phyloP scores from a whole-genome alignment of 1,140 invertebrate species.

The Anagrus nilaparvatae region DNA sequence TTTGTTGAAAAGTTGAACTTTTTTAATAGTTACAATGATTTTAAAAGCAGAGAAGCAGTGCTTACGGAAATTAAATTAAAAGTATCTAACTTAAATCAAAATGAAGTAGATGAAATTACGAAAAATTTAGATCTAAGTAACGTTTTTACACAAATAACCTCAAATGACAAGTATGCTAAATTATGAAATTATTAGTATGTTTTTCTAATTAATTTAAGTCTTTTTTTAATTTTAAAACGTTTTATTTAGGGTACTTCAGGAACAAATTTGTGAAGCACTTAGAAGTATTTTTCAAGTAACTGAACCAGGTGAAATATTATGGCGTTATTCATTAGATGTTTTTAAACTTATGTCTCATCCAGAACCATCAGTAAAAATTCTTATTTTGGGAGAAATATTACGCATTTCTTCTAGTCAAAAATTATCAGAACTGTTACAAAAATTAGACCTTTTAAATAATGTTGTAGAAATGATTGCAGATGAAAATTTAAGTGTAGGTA shows the following conservation, averaged over 20 bases:
- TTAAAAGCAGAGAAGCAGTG: slow-evolving; percentile 22
- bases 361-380: slow-evolving; percentile 26
- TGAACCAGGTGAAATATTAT: slow-evolving; percentile 32
- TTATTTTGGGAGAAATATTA: slow-evolving; percentile 34
- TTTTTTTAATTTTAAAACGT: not conserved
- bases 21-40: slow-evolving; percentile 20
- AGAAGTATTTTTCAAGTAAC: slow-evolving; percentile 30
- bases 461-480: slow-evolving; percentile 48
- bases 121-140: slow-evolving; percentile 23
- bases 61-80: slow-evolving; percentile 32
- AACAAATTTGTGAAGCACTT: slow-evolving; percentile 39
- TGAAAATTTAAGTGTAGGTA: slow-evolving; percentile 48
- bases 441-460: slow-evolving; percentile 44
- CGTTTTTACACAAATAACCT: slow-evolving; percentile 33
- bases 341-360: slow-evolving; percentile 34
- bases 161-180: slow-evolving; percentile 31
- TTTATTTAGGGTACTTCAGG: slow-evolving; percentile 34
- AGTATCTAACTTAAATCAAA: slow-evolving; percentile 18
- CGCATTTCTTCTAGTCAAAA: slow-evolving; percentile 30
- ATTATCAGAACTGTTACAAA: slow-evolving; percentile 38
- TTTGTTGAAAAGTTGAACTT: slow-evolving; percentile 22
- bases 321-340: slow-evolving; percentile 34
- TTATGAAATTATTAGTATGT: not conserved
- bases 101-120: slow-evolving; percentile 24
- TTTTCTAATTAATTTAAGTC: not conserved